phyloP scores from a whole-genome alignment of 2,797 vertebrate species.

The Phrynocephalus guinanensis region DNA sequence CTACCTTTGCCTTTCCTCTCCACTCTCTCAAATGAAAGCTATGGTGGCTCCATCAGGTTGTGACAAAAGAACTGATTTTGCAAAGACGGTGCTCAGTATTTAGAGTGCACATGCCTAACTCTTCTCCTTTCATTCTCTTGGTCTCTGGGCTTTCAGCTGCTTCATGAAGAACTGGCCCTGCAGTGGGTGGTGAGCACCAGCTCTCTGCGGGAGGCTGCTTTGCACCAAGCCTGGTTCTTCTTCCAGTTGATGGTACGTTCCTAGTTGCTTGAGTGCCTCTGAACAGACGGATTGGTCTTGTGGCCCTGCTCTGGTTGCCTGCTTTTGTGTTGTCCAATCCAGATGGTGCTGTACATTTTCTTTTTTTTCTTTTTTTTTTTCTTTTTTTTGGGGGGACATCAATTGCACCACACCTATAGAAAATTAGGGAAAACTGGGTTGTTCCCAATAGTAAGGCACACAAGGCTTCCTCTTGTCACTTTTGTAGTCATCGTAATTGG shows the following conservation, averaged over 20 bases:
- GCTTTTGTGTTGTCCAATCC: not conserved
- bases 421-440: not conserved
- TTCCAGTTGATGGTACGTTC: conserved; percentile 90
- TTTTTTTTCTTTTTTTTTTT: not conserved
- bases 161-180: conserved; percentile 91
- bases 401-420: not conserved
- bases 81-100: not conserved
- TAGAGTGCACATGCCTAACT: not conserved
- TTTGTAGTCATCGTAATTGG: not conserved
- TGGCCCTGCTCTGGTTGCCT: not conserved
- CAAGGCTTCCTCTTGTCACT: not conserved
- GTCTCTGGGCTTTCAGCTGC: conserved; percentile 76
- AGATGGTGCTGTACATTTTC: not conserved
- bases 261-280: not conserved
- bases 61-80: not conserved
- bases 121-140: not conserved
- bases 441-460: not conserved
- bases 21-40: not conserved
- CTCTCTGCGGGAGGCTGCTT: conserved; percentile 84
- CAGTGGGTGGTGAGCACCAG: conserved; percentile 95
- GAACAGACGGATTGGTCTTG: too few relatives aligned
- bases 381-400: not conserved
- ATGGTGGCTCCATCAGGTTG: not conserved
- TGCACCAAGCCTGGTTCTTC: conserved; percentile 95
- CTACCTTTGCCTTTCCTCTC: not conserved